Percentiles rank a stretch among this genome's conserved stretches.
Evolutionary conservation across 2,113 vertebrate genomes (phyloP).

Genomic region (Paramisgurnus dabryanus): DNA sequence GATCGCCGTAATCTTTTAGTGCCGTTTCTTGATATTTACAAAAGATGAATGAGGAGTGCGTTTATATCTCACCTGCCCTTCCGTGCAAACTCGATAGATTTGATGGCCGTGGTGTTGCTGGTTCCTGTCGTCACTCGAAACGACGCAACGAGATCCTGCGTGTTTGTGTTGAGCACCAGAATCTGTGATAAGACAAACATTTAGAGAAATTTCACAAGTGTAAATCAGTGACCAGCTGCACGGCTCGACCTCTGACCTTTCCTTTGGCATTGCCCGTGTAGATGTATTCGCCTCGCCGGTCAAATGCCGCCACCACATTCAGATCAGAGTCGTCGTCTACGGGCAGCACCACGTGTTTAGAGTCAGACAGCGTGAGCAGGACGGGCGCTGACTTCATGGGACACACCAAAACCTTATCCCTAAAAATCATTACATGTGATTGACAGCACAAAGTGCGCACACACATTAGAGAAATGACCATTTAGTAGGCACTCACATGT

Average conservation of each 20-base stretch:
- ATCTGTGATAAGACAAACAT: constrained; percentile 74
- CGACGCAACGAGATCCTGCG: constrained; percentile 94
- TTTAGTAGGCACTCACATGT: constrained; percentile 83
- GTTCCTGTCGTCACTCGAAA: constrained; percentile 98
- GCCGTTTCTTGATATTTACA: too few species aligned
- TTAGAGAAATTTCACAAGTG: background rate
- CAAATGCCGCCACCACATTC: constrained; percentile 97
- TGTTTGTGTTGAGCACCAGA: constrained; percentile 93
- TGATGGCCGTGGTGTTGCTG: constrained; percentile 98
- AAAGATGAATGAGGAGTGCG: too few species aligned
- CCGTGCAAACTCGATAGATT: constrained; percentile 97
- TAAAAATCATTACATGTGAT: constrained; percentile 56
- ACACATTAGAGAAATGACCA: background rate
- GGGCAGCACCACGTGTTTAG: constrained; percentile 92
- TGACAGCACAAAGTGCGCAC: background rate
- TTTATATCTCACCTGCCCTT: constrained; percentile 87
- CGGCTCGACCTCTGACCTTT: constrained; percentile 79
- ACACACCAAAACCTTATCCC: constrained; percentile 96
- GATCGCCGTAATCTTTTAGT: background rate
- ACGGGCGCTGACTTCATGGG: constrained; percentile 98
- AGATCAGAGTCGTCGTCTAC: constrained; percentile 98
- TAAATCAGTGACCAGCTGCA: background rate
- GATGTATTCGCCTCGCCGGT: constrained; percentile 94
- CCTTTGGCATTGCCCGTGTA: constrained; percentile 98
- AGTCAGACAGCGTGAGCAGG: constrained; percentile 92